A percentile compares a stretch with the other conserved stretches of the same genome.
These are phyloP conservation scores for Darevskia nairensis DNA, from an alignment of 2,797 vertebrate species.

Conservation along the genomic window DNA sequence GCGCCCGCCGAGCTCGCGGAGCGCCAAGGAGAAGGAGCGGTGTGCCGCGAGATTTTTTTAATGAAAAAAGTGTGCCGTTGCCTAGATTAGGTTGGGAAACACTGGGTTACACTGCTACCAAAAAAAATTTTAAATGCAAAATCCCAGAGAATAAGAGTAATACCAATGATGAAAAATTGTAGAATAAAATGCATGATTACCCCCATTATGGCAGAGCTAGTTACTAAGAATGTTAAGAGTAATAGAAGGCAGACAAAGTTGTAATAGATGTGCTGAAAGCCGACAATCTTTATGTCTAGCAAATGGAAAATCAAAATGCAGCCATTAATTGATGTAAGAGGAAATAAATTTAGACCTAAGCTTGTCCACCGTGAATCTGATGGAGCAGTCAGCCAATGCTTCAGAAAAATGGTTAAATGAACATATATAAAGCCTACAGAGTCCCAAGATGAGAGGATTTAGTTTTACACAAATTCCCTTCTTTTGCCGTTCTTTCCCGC, in stretches of 20 bases:
- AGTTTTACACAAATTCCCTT: constrained; percentile 58
- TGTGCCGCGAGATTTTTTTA: too few species aligned
- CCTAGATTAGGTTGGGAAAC: too few species aligned
- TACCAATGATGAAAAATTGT: too few species aligned
- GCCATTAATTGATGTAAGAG: constrained; percentile 18
- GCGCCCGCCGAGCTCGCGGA: too few species aligned
- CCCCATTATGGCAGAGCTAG: background rate
- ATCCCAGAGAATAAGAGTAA: too few species aligned
- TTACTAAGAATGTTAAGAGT: background rate
- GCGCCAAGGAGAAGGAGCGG: too few species aligned
- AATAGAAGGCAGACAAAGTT: background rate
- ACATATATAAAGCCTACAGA: constrained; percentile 31
- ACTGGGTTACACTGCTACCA: too few species aligned
- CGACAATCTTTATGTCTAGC: background rate
- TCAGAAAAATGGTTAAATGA: constrained; percentile 57
- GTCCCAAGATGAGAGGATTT: constrained; percentile 55
- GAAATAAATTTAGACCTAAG: constrained; percentile 54
- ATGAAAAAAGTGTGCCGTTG: too few species aligned
- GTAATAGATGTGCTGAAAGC: background rate
- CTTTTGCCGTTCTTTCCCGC: constrained; percentile 44
- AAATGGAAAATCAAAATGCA: background rate
- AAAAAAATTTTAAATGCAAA: too few species aligned
- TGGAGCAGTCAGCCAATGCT: constrained; percentile 41
- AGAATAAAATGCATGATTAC: too few species aligned
- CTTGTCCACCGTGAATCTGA: constrained; percentile 43